These are phyloP conservation scores for Eretmocerus hayati DNA, from an alignment of 2,888 invertebrate species.

Conservation along the genomic window DNA sequence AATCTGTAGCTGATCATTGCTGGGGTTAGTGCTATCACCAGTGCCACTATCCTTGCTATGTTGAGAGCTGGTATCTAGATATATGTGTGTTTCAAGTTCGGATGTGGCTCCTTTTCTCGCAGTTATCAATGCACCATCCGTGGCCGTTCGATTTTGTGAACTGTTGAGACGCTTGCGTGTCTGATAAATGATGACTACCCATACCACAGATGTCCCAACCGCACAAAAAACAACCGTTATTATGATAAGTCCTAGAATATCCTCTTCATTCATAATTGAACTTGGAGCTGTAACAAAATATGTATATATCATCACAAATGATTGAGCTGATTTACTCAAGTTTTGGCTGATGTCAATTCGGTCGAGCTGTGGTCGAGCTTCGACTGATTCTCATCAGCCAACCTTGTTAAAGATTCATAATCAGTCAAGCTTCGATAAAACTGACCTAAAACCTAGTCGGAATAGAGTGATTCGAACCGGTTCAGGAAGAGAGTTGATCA, in stretches of 20 bases:
- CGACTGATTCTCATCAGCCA: too few species aligned
- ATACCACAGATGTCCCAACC: slow-evolving; percentile 82
- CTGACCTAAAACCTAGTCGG: too few species aligned
- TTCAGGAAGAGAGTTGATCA: too few species aligned
- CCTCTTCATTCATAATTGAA: slow-evolving; percentile 56
- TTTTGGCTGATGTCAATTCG: too few species aligned
- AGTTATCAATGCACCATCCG: slow-evolving; percentile 35
- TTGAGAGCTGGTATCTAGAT: slow-evolving; percentile 65
- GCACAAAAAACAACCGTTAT: slow-evolving; percentile 87
- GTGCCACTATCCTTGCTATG: slow-evolving; percentile 77
- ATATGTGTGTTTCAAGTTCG: slow-evolving; percentile 42
- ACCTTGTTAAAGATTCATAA: too few species aligned
- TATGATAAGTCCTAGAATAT: slow-evolving; percentile 79
- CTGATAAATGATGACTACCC: slow-evolving; percentile 87
- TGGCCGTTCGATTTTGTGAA: slow-evolving; percentile 49
- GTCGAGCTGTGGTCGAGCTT: too few species aligned
- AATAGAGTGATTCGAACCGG: too few species aligned
- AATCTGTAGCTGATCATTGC: slow-evolving; percentile 56
- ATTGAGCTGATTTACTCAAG: too few species aligned
- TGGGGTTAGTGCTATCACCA: slow-evolving; percentile 70
- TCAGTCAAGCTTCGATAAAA: too few species aligned
- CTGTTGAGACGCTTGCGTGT: slow-evolving; percentile 63
- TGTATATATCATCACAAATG: too few species aligned
- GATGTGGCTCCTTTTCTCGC: slow-evolving; percentile 20
- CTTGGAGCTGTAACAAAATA: slow-evolving; percentile 9